Evolutionary conservation across 2,888 invertebrate species (phyloP).

Genomic region (Agriopis marginaria): DNA sequence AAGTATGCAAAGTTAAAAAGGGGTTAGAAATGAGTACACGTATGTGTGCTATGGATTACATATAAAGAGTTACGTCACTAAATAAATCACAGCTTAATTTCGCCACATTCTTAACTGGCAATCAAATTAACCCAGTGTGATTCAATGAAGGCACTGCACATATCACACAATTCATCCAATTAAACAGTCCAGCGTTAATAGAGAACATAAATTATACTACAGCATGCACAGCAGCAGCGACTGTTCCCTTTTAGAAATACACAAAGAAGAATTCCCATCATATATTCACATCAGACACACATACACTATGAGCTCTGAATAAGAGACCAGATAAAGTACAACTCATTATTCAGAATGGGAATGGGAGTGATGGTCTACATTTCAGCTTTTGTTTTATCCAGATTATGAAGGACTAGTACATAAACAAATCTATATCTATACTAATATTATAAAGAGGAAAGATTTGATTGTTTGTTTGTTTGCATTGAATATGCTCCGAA

Average conservation of each 20-base stretch:
- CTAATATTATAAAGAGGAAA: no score
- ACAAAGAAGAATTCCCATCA: slow-evolving; percentile 13
- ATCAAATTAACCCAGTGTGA: slow-evolving; percentile 19
- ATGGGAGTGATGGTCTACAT: slow-evolving; percentile 10
- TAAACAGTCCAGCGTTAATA: slow-evolving; percentile 22
- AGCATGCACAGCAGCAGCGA: slow-evolving; percentile 15
- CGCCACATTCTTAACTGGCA: slow-evolving; percentile 1
- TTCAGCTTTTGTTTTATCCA: not conserved
- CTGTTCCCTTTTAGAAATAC: slow-evolving; percentile 15
- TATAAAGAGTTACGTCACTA: not conserved
- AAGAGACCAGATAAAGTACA: slow-evolving; percentile 1
- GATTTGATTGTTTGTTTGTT: no score
- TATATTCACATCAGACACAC: slow-evolving; percentile 14
- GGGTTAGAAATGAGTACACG: slow-evolving; percentile 10
- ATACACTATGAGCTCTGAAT: slow-evolving; percentile 16
- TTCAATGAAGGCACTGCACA: slow-evolving; percentile 27
- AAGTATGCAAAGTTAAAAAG: slow-evolving; percentile 21
- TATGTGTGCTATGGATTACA: slow-evolving; percentile 3
- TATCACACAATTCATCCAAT: slow-evolving; percentile 27
- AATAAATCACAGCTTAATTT: slow-evolving; percentile 1
- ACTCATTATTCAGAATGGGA: slow-evolving; percentile 16
- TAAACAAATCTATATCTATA: no score
- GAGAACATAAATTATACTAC: slow-evolving; percentile 16
- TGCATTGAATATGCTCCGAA: no score
- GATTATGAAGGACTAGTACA: not conserved